Percentiles rank a stretch among this genome's conserved stretches.
Conservation (phyloP, 2,888 invertebrate genomes). For the Eristalis tenax region DNA sequence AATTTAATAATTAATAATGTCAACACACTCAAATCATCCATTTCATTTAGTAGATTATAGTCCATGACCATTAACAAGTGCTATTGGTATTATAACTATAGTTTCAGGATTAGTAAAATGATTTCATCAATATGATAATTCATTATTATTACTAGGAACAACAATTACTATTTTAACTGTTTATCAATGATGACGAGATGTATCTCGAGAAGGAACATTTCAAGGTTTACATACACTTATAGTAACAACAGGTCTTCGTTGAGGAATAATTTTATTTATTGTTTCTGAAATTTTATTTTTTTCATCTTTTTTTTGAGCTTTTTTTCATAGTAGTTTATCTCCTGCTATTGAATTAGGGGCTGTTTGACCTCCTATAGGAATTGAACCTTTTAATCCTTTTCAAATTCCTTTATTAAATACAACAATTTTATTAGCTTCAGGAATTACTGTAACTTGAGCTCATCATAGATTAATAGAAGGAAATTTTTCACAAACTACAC, state of each 20-base stretch:
- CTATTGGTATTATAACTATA: slow-evolving; percentile 83
- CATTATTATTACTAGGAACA: slow-evolving; percentile 83
- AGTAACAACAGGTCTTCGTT: slow-evolving; percentile 84
- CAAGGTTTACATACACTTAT: slow-evolving; percentile 85
- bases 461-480: slow-evolving; percentile 83
- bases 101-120: slow-evolving; percentile 84
- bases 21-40: slow-evolving; percentile 84
- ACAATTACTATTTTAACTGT: slow-evolving; percentile 82
- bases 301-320: slow-evolving; percentile 84
- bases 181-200: slow-evolving; percentile 88
- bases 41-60: slow-evolving; percentile 86
- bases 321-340: slow-evolving; percentile 80
- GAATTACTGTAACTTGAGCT: slow-evolving; percentile 86
- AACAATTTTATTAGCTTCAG: slow-evolving; percentile 87
- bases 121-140: slow-evolving; percentile 84
- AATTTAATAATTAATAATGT: too few species aligned
- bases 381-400: slow-evolving; percentile 86
- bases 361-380: slow-evolving; percentile 85
- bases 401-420: slow-evolving; percentile 89
- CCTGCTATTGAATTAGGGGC: slow-evolving; percentile 84
- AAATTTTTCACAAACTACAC: slow-evolving; percentile 81
- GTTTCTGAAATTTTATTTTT: slow-evolving; percentile 86
- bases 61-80: slow-evolving; percentile 85
- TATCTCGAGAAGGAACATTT: slow-evolving; percentile 85
- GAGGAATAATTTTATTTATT: slow-evolving; percentile 89